Conservation (phyloP, 2,888 invertebrate genomes). For the Caenorhabditis zanzibari region DNA sequence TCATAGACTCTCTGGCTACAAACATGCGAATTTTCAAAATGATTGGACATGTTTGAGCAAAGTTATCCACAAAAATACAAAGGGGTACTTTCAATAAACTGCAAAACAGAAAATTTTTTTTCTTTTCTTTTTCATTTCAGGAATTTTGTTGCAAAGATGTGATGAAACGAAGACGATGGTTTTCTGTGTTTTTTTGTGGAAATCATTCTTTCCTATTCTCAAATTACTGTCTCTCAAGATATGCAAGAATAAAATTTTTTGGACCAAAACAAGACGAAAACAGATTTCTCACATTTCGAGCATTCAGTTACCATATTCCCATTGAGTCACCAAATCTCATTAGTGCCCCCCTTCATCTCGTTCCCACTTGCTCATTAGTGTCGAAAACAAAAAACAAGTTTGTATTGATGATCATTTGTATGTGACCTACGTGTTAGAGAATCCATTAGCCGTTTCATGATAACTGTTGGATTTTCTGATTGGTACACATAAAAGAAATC, state of each 20-base stretch:
- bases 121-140: too few relatives aligned
- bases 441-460: not conserved
- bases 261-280: not conserved
- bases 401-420: not conserved
- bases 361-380: slow-evolving; percentile 5
- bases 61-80: too few relatives aligned
- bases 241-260: not conserved
- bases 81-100: too few relatives aligned
- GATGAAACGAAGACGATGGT: too few relatives aligned
- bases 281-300: slow-evolving; percentile 1
- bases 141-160: too few relatives aligned
- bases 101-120: too few relatives aligned
- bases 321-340: slow-evolving; percentile 4
- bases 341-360: not conserved
- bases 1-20: too few relatives aligned
- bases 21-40: too few relatives aligned
- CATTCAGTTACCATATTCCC: not conserved
- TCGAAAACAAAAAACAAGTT: slow-evolving; percentile 4
- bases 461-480: not conserved
- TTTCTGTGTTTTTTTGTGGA: not conserved
- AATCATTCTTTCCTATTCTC: not conserved
- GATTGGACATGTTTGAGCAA: too few relatives aligned
- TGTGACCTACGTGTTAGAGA: not conserved
- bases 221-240: not conserved
- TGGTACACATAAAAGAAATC: not conserved